Base-by-base conservation (phyloP, 1,140 invertebrate genomes). In the Panulirus ornatus region DNA sequence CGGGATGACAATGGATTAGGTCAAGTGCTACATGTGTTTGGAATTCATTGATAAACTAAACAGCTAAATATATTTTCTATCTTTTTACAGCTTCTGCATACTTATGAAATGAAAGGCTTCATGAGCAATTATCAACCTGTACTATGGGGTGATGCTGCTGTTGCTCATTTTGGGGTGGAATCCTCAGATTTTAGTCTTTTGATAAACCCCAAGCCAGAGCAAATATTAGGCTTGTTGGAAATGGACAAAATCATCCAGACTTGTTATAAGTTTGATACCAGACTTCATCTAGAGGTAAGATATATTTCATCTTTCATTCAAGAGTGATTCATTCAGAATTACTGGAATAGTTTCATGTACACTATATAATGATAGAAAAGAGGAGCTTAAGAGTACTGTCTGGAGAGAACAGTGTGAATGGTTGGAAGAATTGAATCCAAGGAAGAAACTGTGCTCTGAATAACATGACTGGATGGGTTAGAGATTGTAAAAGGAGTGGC, bases 91-190 rank as follows among this genome's bases (percentile, higher is more conserved):
- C 63, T 91, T 6, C 44, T 91, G 6, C 58, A 83, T 36, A 54
- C 63, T 1, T 91, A 91, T 63, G 90, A 91, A 47, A 38, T 51
- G 36, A 42, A 83, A 36, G 90, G 90, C 11, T 75, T 36, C 84
- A 91, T 91, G 90, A 51, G 14, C 34, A 87, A 16, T 9, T 83
- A 73, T 34, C 58, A 91, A 19, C 90, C 90, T 30, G 58, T 86
- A 38, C 30, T 91, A 36, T 91, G 90, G 90, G 84, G 90, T 38
- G 78, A 86, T n/a, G 70, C 78, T 9, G 90, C 90, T 30, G 42
- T 91, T 19, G 47, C 84, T 75, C 90, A 91, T 54, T 91, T 91
- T 87, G 90, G 84, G 1, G 51, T 87, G 0, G 19, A 51, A 8
- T 75, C 83, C 38, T 40, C 38, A 36, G 47, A 2, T 6, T 2